Evolutionary conservation across 2,888 invertebrate species (phyloP).

Genomic region (Tolmerus cingulatus): DNA sequence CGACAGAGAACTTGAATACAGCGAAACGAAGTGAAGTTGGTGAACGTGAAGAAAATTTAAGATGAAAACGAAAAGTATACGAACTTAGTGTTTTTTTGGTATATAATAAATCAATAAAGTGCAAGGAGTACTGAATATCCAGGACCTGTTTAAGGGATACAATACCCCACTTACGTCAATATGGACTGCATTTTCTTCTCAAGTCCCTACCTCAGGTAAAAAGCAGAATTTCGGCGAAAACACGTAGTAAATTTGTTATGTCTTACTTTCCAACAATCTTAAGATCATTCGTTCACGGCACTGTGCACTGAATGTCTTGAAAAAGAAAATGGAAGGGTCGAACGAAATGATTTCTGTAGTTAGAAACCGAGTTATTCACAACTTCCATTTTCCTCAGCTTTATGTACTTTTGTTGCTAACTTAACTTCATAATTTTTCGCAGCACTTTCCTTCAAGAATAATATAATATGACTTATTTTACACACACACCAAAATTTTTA

Average conservation of each 20-base stretch:
- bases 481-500: neutral
- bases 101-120: neutral
- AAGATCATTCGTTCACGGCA: neutral
- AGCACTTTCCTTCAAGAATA: neutral
- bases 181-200: constrained; percentile 33
- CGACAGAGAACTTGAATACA: neutral
- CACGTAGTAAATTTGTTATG: neutral
- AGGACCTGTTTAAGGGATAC: neutral
- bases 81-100: neutral
- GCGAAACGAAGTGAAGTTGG: neutral
- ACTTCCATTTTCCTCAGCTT: neutral
- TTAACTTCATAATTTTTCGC: neutral
- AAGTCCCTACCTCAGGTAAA: constrained; percentile 3
- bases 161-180: neutral
- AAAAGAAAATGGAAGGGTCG: neutral
- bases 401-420: neutral
- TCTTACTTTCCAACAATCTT: neutral
- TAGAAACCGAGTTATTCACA: neutral
- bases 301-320: neutral
- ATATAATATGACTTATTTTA: neutral
- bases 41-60: neutral
- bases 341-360: neutral
- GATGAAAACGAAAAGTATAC: neutral
- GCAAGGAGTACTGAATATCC: neutral
- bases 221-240: neutral